Conservation (phyloP, 2,797 vertebrate genomes). For the Delichon dasypus region DNA sequence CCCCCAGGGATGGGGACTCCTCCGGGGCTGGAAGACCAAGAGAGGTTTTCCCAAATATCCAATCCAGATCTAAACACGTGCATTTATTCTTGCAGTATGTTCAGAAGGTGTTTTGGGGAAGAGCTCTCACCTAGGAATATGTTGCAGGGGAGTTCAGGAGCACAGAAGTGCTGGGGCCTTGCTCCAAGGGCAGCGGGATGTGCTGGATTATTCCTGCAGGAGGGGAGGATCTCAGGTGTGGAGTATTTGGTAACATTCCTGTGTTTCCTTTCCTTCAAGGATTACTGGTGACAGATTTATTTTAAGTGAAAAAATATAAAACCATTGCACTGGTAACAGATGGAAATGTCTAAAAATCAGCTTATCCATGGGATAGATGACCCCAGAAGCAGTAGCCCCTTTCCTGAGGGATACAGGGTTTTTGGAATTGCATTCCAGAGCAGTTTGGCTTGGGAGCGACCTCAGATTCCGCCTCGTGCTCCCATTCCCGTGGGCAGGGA, state of each 20-base stretch:
- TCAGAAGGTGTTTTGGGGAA: background rate
- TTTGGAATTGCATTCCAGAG: background rate
- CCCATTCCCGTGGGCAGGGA: background rate
- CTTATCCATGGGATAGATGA: accelerated
- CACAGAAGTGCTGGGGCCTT: background rate
- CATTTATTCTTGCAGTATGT: accelerated
- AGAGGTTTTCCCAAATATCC: background rate
- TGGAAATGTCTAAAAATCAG: background rate
- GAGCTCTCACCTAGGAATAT: accelerated
- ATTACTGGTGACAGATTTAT: background rate
- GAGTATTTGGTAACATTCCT: background rate
- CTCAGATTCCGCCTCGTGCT: background rate
- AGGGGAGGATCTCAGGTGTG: background rate
- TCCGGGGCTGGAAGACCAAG: background rate
- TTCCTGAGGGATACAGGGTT: accelerated
- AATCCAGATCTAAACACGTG: background rate
- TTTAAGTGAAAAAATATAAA: background rate
- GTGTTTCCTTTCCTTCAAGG: background rate
- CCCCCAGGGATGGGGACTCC: background rate
- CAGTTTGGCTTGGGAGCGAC: background rate
- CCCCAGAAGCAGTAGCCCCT: background rate
- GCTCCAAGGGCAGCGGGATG: background rate
- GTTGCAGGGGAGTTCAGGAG: background rate
- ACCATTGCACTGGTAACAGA: too few relatives aligned
- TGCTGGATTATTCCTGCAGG: background rate